Percentiles rank a stretch among this genome's conserved stretches.
phyloP scores from a whole-genome alignment of 64 coral and sea anemone species.

The Pachyseris speciosa region DNA sequence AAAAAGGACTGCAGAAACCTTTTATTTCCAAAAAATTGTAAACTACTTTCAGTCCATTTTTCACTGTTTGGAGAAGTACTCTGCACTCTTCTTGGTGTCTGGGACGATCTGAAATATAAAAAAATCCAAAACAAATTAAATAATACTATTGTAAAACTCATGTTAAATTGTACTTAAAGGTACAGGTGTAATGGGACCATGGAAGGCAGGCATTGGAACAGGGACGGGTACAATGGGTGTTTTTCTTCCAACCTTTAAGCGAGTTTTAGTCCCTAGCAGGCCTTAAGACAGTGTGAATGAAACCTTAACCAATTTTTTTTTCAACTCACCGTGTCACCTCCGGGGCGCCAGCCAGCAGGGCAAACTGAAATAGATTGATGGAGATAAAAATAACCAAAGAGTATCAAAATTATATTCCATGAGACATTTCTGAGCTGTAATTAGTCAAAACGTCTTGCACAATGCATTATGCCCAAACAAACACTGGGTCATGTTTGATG shows the following conservation, averaged over 20 bases:
- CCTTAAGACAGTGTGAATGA: neutral
- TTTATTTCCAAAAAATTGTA: neutral
- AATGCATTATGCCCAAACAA: no score
- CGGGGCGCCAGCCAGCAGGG: constrained; percentile 96
- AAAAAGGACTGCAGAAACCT: neutral
- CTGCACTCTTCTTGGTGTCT: constrained; percentile 78
- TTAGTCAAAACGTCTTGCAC: no score
- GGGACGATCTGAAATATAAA: constrained; percentile 84
- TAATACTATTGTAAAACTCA: no score
- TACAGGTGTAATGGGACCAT: neutral
- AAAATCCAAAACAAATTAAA: no score
- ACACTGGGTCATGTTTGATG: no score
- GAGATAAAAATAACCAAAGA: neutral
- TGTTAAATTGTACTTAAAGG: neutral
- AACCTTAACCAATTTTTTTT: neutral
- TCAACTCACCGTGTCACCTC: constrained; percentile 89
- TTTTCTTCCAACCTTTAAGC: neutral
- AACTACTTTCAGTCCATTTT: neutral
- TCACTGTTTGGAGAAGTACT: constrained; percentile 82
- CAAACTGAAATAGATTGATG: constrained; percentile 68
- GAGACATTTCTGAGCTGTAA: no score
- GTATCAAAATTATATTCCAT: neutral
- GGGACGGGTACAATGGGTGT: no score
- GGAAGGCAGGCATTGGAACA: no score
- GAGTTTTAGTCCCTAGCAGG: no score